Evolutionary conservation across 1,140 invertebrate species (phyloP).

Genomic region (Drosophila funebris): DNA sequence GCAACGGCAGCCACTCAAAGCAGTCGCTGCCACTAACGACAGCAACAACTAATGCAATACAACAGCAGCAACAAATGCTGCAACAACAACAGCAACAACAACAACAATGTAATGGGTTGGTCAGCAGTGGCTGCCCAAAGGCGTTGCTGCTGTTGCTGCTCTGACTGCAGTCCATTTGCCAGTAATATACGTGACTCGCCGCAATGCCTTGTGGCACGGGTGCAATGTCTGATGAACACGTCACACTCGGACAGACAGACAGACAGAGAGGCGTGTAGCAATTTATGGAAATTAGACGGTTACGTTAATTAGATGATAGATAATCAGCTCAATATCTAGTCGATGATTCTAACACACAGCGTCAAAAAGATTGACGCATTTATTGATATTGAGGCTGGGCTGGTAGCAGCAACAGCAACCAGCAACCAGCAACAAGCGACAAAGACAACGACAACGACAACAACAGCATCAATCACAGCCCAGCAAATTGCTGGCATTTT

Average conservation of each 20-base stretch:
- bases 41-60: conserved; percentile 5
- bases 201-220: conserved; percentile 38
- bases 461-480: conserved; percentile 68
- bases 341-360: conserved; percentile 19
- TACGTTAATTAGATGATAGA: conserved; percentile 49
- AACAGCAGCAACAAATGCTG: background rate
- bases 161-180: conserved; percentile 23
- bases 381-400: background rate
- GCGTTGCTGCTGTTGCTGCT: conserved; percentile 37
- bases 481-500: conserved; percentile 74
- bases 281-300: conserved; percentile 48
- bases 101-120: conserved; percentile 28
- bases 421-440: background rate
- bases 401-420: conserved; percentile 1
- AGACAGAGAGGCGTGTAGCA: conserved; percentile 51
- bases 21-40: background rate
- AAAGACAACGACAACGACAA: conserved; percentile 10
- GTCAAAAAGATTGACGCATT: background rate
- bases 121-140: conserved; percentile 39
- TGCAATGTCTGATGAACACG: conserved; percentile 79
- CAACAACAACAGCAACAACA: background rate
- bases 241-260: conserved; percentile 51
- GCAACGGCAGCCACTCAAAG: conserved; percentile 5
- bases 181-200: conserved; percentile 49
- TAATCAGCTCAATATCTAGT: conserved; percentile 9